Conservation (phyloP, 2,888 invertebrate genomes). For the Neoscelio sp. region DNA sequence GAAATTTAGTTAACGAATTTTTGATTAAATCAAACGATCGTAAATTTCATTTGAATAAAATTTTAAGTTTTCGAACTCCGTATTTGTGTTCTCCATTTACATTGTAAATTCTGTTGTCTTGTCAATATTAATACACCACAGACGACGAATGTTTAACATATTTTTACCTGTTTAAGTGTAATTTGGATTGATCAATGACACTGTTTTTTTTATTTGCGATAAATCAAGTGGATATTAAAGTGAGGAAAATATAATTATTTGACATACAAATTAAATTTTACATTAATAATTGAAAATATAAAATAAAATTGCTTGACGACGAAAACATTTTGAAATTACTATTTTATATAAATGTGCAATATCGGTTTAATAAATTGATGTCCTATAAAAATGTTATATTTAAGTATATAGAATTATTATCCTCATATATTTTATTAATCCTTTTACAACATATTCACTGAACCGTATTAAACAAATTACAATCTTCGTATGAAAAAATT, state of each 20-base stretch:
- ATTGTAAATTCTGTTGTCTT: slow-evolving; percentile 25
- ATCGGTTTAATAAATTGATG: slow-evolving; percentile 10
- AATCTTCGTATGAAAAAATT: not conserved
- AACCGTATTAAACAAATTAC: slow-evolving; percentile 1
- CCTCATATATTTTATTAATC: slow-evolving; percentile 11
- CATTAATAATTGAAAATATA: slow-evolving; percentile 1
- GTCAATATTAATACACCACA: slow-evolving; percentile 15
- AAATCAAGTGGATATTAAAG: too few species aligned
- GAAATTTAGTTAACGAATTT: slow-evolving; percentile 31
- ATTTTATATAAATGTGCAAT: slow-evolving; percentile 9
- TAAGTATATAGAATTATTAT: slow-evolving; percentile 2
- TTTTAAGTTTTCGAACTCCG: slow-evolving; percentile 11
- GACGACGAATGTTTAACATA: too few species aligned
- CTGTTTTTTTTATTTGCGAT: too few species aligned
- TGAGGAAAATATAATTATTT: too few species aligned
- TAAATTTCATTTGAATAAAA: slow-evolving; percentile 43
- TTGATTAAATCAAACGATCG: slow-evolving; percentile 35
- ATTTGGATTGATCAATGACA: too few species aligned
- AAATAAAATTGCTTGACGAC: not conserved
- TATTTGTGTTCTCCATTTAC: slow-evolving; percentile 25
- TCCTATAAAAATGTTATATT: slow-evolving; percentile 22
- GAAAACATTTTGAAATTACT: slow-evolving; percentile 1
- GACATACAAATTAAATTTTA: too few species aligned
- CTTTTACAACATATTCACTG: not conserved
- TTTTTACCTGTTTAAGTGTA: too few species aligned